These are phyloP conservation scores for Vollenhovia emeryi DNA, from an alignment of 1,140 invertebrate species.

Conservation along the genomic window DNA sequence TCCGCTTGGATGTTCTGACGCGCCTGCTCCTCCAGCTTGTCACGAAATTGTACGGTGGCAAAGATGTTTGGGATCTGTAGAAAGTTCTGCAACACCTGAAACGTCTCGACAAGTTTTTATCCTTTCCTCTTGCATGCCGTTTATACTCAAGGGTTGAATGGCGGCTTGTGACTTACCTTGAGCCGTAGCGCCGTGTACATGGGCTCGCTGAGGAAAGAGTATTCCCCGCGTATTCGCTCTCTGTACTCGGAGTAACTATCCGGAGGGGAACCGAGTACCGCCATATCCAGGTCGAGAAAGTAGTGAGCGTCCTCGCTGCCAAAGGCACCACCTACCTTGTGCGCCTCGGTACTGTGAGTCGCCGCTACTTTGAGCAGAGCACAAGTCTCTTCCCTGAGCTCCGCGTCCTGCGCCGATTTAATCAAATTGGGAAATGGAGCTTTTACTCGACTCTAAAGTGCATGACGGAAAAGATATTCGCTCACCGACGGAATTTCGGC, in stretches of 20 bases:
- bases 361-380: constrained; percentile 85
- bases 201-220: constrained; percentile 86
- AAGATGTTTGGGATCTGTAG: constrained; percentile 89
- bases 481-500: constrained; percentile 81
- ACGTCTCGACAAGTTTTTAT: too few relatives aligned
- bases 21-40: constrained; percentile 87
- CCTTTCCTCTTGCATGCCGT: too few relatives aligned
- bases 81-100: constrained; percentile 87
- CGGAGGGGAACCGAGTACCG: constrained; percentile 84
- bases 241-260: constrained; percentile 86
- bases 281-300: constrained; percentile 88
- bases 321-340: constrained; percentile 85
- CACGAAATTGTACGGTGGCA: constrained; percentile 87
- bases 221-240: constrained; percentile 86
- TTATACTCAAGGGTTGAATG: too few relatives aligned
- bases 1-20: constrained; percentile 87
- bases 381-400: constrained; percentile 84
- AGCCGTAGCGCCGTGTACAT: constrained; percentile 86
- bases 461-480: constrained; percentile 16
- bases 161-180: constrained; percentile 81
- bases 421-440: too few relatives aligned
- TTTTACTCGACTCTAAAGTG: not conserved
- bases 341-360: constrained; percentile 87
- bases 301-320: constrained; percentile 88
- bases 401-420: constrained; percentile 81